Evolutionary conservation across 1,140 invertebrate species (phyloP), one percentile per base, ranked within the genome.

Genomic region (Aphelenchoides fujianensis): DNA sequence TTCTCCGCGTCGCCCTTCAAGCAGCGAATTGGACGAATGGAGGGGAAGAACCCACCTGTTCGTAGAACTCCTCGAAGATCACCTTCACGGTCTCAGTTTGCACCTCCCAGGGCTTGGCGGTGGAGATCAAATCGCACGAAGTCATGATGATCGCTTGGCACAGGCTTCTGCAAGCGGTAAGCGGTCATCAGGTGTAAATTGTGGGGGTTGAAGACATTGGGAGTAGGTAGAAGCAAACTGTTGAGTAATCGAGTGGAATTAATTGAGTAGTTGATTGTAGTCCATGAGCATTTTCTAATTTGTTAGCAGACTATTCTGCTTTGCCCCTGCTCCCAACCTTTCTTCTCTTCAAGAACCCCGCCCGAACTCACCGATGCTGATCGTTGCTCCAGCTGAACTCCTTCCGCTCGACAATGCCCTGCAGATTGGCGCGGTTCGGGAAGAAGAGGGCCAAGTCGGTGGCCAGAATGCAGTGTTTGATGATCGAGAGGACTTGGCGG

Each of bases 61-160:
- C 89, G 85, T 92, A 92, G 85, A 93, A 93, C 82, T 93, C 91
- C 81, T 92, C 90, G 85, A 92, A 92, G 72, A 93, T 92, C 2
- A 91, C 90, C 82, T 89, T 89, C 0, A 92, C 91, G 0, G 90
- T 92, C 83, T 91, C 88, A 1, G 88, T 87, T 85, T 92, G 91
- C n/a, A 91, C 86, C n/a, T 91, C 88, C 91, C 91, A 92, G n/a
- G 90, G 90, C 85, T 92, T 92, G 1, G 90, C 88, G 71, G 90
- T 90, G 1, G 91, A 91, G 67, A 90, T 91, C n/a, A 93, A 85
- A 84, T 93, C 91, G 76, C 90, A 90, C 0, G 89, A 89, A 1
- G 91, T 92, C 91, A 93, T 93, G 0, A 89, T 86, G 68, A 93
- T 89, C 0, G 91, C 90, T 85, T 90, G 88, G 0, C 90, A 82